phyloP scores from a whole-genome alignment of 2,113 vertebrate genomes.

The Erythrolamprus reginae region DNA sequence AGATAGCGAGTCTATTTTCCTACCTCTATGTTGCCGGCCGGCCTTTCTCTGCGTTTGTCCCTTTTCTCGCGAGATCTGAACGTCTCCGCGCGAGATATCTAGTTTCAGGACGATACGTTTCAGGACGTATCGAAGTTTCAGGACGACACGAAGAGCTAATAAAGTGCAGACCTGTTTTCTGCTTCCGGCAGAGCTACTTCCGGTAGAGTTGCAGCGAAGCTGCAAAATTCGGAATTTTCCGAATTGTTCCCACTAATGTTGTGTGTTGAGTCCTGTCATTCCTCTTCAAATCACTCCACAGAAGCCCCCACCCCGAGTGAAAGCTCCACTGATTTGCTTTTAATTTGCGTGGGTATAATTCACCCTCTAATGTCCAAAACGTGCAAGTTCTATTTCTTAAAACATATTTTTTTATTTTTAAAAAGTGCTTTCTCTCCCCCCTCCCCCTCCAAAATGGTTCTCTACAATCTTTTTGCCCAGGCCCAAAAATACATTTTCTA shows the following conservation, averaged over 20 bases:
- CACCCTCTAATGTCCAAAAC: neutral
- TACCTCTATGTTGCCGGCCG: neutral
- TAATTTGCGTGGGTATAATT: neutral
- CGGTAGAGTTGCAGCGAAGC: neutral
- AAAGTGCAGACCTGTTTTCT: no score
- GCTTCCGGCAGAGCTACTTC: neutral
- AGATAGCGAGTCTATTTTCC: neutral
- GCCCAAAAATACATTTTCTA: neutral
- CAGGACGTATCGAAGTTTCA: neutral
- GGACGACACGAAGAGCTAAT: neutral
- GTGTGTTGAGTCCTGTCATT: neutral
- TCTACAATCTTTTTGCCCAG: neutral
- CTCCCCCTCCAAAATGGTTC: no score
- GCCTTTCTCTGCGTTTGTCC: rapidly evolving
- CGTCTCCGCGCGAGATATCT: neutral
- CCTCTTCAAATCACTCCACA: neutral
- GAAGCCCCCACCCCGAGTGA: no score
- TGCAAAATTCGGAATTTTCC: neutral
- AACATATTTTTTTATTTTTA: neutral
- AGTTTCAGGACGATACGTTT: neutral
- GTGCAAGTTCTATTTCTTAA: neutral
- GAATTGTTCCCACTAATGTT: neutral
- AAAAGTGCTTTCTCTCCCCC: no score
- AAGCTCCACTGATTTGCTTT: neutral
- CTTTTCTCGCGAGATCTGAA: neutral